Percentiles rank a stretch among this genome's conserved stretches.
These are phyloP conservation scores for Scaptodrosophila latifasciaeformis DNA, from an alignment of 2,888 invertebrate genomes.

Conservation along the genomic window DNA sequence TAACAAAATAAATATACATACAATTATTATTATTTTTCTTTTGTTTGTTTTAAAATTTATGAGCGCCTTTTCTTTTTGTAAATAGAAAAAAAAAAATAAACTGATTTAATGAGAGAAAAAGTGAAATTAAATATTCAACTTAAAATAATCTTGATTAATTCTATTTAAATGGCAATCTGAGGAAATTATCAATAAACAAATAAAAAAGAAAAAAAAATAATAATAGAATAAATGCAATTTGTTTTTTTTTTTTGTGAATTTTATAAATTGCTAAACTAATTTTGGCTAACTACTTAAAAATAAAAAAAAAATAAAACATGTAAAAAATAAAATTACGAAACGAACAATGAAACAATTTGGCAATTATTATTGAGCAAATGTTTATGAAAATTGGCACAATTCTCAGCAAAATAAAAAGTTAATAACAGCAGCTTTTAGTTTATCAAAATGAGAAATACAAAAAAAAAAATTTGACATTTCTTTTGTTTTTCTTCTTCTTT, in stretches of 20 bases:
- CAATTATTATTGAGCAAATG: slow-evolving; percentile 62
- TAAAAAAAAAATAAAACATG: slow-evolving; percentile 15
- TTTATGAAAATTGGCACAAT: slow-evolving; percentile 41
- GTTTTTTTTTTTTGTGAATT: too few species aligned
- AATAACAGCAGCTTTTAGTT: neutral
- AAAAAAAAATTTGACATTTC: neutral
- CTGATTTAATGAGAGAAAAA: too few species aligned
- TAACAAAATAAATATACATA: too few species aligned
- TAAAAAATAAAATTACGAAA: slow-evolving; percentile 19
- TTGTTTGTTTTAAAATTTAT: too few species aligned
- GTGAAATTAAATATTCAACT: too few species aligned
- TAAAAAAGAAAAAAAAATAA: neutral
- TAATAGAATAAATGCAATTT: neutral
- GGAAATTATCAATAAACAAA: neutral
- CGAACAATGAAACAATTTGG: slow-evolving; percentile 47
- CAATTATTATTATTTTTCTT: too few species aligned
- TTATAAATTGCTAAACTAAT: slow-evolving; percentile 49
- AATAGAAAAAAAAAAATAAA: too few species aligned
- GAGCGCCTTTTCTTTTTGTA: too few species aligned
- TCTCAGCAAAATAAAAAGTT: neutral
- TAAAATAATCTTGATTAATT: too few species aligned
- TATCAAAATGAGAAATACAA: neutral
- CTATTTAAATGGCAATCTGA: too few species aligned
- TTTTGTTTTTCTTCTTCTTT: too few species aligned
- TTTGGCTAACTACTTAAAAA: slow-evolving; percentile 58